Evolutionary conservation across 2,797 vertebrate species (phyloP), one percentile per base, ranked within the genome.

Genomic region (Tarsius wallacei): DNA sequence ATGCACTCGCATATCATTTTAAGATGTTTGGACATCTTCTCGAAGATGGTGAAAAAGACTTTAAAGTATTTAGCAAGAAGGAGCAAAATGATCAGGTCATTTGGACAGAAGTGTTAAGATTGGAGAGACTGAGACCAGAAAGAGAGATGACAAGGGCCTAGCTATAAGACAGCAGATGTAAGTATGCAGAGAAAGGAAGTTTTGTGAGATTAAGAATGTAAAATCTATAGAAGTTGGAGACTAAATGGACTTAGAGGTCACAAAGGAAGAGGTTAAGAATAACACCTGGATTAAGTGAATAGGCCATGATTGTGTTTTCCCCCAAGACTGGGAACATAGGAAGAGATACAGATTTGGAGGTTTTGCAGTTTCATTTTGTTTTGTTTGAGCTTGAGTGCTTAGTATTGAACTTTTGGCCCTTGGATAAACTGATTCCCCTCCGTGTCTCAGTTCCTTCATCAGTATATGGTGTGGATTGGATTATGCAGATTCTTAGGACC

Each of bases 391-490:
- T 90, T 42, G 26, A 63, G 17, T 57, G 88, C 42, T 76, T 80
- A 16, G n/a, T 59, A 70, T 83, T 61, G 7, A 78, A 78, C 70
- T 64, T 61, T 2, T 59, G 55, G 10, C 64, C 70, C 49, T 26
- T 26, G 22, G 47, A 19, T 53, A 94, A 73, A 47, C 15, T 13
- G 51, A 93, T 19, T 78, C 53, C 21, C 12, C 14, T 36, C 16
- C 28, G 17, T 7, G 26, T 64, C 71, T 93, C 24, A 28, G 9
- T 87, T 87, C 84, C 83, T 84, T 94, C 76, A 83, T 51, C 47
- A 78, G 42, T 28, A 42, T 22, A 53, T 7, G 26, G 17, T 10
- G 15, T 66, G 42, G 51, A 70, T 22, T 80, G 78, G 64, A 53
- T 80, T 63, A 33, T 5, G 0, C 21, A 9, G 47, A 77, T 85